phyloP scores from a whole-genome alignment of 2,888 invertebrate genomes.

The Sesia bembeciformis region DNA sequence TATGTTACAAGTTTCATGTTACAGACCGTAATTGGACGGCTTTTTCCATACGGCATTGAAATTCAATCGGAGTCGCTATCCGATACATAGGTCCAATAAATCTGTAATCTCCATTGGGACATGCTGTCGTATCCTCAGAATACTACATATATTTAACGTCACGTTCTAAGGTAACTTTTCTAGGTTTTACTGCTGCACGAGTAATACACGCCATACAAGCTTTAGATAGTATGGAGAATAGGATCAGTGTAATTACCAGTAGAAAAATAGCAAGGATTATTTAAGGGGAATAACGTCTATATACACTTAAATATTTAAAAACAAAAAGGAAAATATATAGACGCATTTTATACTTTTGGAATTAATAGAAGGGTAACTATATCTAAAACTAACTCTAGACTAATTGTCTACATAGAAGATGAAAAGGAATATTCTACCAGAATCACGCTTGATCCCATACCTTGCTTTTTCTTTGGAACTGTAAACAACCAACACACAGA shows the following conservation, averaged over 20 bases:
- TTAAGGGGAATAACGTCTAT: slow-evolving; percentile 24
- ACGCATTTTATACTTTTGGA: slow-evolving; percentile 15
- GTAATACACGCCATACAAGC: too few species aligned
- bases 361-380: slow-evolving; percentile 31
- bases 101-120: slow-evolving; percentile 17
- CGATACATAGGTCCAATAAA: slow-evolving; percentile 32
- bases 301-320: slow-evolving; percentile 7
- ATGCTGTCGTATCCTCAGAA: background rate
- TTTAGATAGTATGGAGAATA: too few species aligned
- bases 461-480: slow-evolving; percentile 87
- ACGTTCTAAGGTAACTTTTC: slow-evolving; percentile 56
- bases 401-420: slow-evolving; percentile 66
- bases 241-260: background rate
- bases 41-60: slow-evolving; percentile 24
- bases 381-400: slow-evolving; percentile 63
- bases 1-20: background rate
- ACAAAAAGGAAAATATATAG: slow-evolving; percentile 20
- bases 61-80: slow-evolving; percentile 33
- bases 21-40: slow-evolving; percentile 27
- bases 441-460: slow-evolving; percentile 74
- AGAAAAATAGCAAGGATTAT: slow-evolving; percentile 23
- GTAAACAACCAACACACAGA: slow-evolving; percentile 81
- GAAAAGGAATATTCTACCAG: slow-evolving; percentile 74
- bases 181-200: background rate
- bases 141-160: slow-evolving; percentile 15